Conservation (phyloP, 2,113 vertebrate species). For the Columbina picui region DNA sequence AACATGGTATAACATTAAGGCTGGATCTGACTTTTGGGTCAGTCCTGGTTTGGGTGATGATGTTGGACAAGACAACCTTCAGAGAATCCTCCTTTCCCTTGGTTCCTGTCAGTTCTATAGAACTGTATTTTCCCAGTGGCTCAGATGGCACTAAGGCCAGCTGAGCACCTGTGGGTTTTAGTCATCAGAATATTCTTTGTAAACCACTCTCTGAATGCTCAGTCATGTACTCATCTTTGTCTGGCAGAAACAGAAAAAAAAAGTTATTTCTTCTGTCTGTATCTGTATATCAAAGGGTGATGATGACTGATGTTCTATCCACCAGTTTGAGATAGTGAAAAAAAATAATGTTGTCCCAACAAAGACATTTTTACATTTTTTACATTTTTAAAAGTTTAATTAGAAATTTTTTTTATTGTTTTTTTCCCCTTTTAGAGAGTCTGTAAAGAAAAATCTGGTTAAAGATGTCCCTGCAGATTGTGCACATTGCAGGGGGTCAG, state of each 20-base stretch:
- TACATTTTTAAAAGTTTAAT: background rate
- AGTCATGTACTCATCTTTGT: background rate
- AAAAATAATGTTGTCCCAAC: background rate
- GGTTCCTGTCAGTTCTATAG: background rate
- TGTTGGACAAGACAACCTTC: background rate
- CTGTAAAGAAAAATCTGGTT: background rate
- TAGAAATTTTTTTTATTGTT: background rate
- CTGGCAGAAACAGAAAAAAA: background rate
- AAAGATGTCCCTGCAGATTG: too few species aligned
- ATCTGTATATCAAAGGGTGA: background rate
- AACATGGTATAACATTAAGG: background rate
- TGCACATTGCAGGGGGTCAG: too few species aligned
- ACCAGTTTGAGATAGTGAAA: background rate
- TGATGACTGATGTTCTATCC: background rate
- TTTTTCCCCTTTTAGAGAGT: rapidly evolving
- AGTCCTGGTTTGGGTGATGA: background rate
- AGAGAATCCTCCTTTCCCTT: background rate
- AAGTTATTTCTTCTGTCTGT: background rate
- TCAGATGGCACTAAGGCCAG: background rate
- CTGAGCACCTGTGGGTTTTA: background rate
- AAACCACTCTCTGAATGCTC: background rate
- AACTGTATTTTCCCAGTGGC: background rate
- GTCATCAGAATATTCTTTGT: background rate
- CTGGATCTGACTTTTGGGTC: background rate
- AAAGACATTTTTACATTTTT: too few species aligned